A percentile compares a stretch with the other conserved stretches of the same genome.
Evolutionary conservation across 2,113 vertebrate genomes (phyloP).

Genomic region (Rhinichthys klamathensis): DNA sequence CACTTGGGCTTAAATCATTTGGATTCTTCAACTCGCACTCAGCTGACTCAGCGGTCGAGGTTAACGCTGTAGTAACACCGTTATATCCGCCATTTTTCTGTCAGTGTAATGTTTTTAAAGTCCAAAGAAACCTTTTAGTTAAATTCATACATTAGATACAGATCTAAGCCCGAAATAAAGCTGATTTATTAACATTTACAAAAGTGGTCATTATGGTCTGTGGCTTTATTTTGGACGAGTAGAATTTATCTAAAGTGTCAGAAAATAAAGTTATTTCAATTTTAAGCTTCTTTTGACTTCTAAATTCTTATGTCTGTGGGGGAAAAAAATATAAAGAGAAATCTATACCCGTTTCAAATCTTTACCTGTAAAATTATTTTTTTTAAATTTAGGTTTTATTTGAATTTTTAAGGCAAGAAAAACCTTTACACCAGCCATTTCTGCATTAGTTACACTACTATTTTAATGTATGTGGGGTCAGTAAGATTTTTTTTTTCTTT

Average conservation of each 20-base stretch:
- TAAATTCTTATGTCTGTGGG: not conserved
- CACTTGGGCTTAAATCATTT: not conserved
- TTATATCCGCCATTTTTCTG: constrained; percentile 23
- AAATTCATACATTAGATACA: constrained; percentile 37
- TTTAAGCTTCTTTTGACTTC: not conserved
- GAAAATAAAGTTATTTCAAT: constrained; percentile 28
- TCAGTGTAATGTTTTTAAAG: constrained; percentile 45
- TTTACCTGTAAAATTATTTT: not conserved
- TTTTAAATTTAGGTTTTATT: not conserved
- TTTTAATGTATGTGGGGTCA: not conserved
- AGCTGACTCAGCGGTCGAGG: not conserved
- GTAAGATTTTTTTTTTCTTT: not conserved
- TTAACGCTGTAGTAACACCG: not conserved
- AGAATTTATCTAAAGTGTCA: constrained; percentile 4
- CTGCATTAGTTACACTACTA: not conserved
- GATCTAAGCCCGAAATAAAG: constrained; percentile 29
- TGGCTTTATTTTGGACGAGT: constrained; percentile 6
- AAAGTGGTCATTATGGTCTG: constrained; percentile 25
- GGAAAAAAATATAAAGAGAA: no score
- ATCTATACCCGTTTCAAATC: no score
- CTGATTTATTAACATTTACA: constrained; percentile 37
- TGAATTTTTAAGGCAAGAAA: not conserved
- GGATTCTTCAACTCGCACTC: not conserved
- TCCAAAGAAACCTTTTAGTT: constrained; percentile 35
- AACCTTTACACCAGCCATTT: not conserved